Conservation (phyloP, 2,113 vertebrate species). For the Psephotus haematonotus region DNA sequence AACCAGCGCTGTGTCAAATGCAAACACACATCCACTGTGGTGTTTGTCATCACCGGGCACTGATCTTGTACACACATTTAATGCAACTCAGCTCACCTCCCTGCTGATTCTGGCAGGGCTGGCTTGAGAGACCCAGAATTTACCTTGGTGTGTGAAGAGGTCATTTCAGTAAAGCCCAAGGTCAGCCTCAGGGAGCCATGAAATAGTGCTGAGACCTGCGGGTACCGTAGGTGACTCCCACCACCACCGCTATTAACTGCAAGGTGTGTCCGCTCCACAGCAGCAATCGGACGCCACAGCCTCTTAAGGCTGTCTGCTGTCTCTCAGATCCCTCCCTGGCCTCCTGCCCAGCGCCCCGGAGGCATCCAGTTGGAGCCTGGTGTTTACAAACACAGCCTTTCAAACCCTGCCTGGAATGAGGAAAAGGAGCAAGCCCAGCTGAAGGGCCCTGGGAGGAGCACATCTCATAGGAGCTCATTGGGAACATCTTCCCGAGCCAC, state of each 20-base stretch:
- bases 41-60: neutral
- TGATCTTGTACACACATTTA: neutral
- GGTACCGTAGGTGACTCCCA: constrained; percentile 9
- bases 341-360: neutral
- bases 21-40: neutral
- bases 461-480: neutral
- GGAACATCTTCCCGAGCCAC: neutral
- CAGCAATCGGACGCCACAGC: constrained; percentile 7
- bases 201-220: constrained; percentile 32
- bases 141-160: neutral
- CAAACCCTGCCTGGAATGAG: neutral
- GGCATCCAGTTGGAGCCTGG: neutral
- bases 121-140: neutral
- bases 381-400: constrained; percentile 60
- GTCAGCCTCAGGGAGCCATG: neutral
- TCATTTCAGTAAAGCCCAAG: constrained; percentile 24
- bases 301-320: constrained; percentile 57
- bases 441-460: neutral
- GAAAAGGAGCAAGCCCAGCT: constrained; percentile 3
- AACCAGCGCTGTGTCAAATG: neutral
- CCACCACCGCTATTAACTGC: constrained; percentile 13
- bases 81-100: neutral
- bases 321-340: constrained; percentile 43
- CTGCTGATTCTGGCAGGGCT: neutral
- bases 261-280: neutral